Evolutionary conservation across 1,140 invertebrate genomes (phyloP), one percentile per base, ranked within the genome.

Genomic region (Geopemphigus sp.): DNA sequence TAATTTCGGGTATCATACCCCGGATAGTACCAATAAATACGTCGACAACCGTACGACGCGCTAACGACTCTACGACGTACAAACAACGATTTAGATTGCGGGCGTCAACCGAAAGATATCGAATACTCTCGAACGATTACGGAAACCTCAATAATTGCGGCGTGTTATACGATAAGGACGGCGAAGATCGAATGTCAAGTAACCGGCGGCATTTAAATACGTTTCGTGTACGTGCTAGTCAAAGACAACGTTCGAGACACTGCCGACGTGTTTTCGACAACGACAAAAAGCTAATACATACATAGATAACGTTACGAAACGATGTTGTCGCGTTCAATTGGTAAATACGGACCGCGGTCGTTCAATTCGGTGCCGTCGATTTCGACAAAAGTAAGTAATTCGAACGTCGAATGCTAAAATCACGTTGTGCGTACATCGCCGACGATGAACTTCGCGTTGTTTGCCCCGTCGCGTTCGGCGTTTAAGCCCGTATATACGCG

Each of bases 341-440:
- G 2, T n/a, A 54, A 54, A 19, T 54, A 32, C 68, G 54, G 54
- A 39, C 8, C 8, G 10, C 29, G 50, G 68, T 53, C 26, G 0
- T 26, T 72, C 47, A 72, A 72, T 53, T 29, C 50, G n/a, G 32
- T 32, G 29, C 17, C 59, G 15, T 1, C 59, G 19, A 54, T 72
- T 72, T 72, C 68, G 26, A 72, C 47, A 54, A 72, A 72, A 29
- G 68, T 29, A 29, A 72, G 50, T 54, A 72, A n/a, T 47, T 14
- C 66, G 4, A 12, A 29, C 26, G 8, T 39, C 8, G 32, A n/a
- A n/a, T n/a, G n/a, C n/a, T n/a, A n/a, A n/a, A n/a, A n/a, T n/a
- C n/a, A n/a, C n/a, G n/a, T n/a, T n/a, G n/a, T n/a, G n/a, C n/a
- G n/a, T n/a, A n/a, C n/a, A n/a, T n/a, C n/a, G n/a, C n/a, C n/a